phyloP scores from a whole-genome alignment of 2,888 invertebrate species.

The Mamestra brassicae region DNA sequence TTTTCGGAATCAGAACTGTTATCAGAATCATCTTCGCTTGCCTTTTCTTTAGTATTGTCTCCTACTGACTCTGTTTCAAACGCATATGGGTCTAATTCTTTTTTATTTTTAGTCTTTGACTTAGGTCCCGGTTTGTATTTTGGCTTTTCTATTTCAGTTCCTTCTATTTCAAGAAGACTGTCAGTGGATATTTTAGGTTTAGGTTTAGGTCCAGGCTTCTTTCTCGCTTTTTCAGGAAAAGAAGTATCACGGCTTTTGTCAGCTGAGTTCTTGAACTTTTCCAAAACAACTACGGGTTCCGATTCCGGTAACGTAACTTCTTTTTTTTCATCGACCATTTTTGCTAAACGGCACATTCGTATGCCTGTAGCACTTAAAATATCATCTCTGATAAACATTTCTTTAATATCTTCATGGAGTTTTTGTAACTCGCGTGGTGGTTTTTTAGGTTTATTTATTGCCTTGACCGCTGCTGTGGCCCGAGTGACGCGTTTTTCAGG shows the following conservation, averaged over 20 bases:
- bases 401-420: constrained; percentile 93
- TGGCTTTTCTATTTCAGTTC: constrained; percentile 49
- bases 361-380: constrained; percentile 92
- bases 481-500: constrained; percentile 70
- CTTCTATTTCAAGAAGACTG: constrained; percentile 43
- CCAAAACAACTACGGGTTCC: constrained; percentile 76
- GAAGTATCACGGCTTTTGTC: constrained; percentile 58
- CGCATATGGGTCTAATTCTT: constrained; percentile 78
- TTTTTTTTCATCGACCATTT: constrained; percentile 85
- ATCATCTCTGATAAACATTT: constrained; percentile 93
- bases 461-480: constrained; percentile 61
- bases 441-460: constrained; percentile 72
- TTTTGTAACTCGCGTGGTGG: constrained; percentile 90
- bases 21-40: constrained; percentile 70
- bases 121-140: constrained; percentile 80
- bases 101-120: constrained; percentile 77
- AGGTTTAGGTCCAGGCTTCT: constrained; percentile 75
- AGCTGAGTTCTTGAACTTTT: constrained; percentile 74
- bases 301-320: constrained; percentile 60
- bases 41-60: constrained; percentile 72
- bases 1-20: constrained; percentile 79
- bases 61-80: constrained; percentile 83
- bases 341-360: constrained; percentile 92
- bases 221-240: constrained; percentile 66
- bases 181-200: constrained; percentile 67